phyloP scores from a whole-genome alignment of 1,140 invertebrate species.

The Trichomalopsis sarcophagae region DNA sequence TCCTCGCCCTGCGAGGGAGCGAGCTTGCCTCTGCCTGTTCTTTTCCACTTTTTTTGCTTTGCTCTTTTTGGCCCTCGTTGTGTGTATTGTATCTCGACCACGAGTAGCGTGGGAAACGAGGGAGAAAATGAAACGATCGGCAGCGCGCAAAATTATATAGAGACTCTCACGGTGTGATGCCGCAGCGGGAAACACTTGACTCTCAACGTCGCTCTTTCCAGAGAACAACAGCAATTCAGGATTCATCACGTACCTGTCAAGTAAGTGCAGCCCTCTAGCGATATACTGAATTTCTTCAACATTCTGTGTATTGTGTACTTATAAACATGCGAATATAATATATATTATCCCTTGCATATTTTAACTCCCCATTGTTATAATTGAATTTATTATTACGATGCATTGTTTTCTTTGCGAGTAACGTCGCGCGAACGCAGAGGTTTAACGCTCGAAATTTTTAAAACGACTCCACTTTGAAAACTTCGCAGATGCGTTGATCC shows the following conservation, averaged over 20 bases:
- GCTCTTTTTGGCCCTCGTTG: not conserved
- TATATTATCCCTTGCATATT: too few species aligned
- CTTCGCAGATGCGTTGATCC: too few species aligned
- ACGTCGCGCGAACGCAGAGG: not conserved
- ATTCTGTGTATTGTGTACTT: not conserved
- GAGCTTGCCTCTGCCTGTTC: not conserved
- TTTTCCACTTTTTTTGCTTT: not conserved
- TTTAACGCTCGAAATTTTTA: not conserved
- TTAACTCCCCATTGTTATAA: too few species aligned
- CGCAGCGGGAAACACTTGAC: conserved; percentile 64
- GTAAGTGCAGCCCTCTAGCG: conserved; percentile 65
- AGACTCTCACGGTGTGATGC: conserved; percentile 60
- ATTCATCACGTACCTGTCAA: conserved; percentile 75
- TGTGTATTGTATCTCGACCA: conserved; percentile 8
- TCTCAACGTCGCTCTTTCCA: conserved; percentile 72
- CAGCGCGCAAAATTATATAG: conserved; percentile 41
- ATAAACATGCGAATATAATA: too few species aligned
- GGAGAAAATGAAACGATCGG: conserved; percentile 29
- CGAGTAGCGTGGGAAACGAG: not conserved
- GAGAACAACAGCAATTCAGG: conserved; percentile 73
- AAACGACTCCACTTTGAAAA: not conserved
- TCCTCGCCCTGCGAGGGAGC: not conserved
- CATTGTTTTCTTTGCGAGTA: not conserved
- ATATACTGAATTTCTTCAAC: not conserved
- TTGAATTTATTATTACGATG: too few species aligned